Base-by-base conservation (phyloP, 1,140 invertebrate species). In the Ridgeia piscesae region DNA sequence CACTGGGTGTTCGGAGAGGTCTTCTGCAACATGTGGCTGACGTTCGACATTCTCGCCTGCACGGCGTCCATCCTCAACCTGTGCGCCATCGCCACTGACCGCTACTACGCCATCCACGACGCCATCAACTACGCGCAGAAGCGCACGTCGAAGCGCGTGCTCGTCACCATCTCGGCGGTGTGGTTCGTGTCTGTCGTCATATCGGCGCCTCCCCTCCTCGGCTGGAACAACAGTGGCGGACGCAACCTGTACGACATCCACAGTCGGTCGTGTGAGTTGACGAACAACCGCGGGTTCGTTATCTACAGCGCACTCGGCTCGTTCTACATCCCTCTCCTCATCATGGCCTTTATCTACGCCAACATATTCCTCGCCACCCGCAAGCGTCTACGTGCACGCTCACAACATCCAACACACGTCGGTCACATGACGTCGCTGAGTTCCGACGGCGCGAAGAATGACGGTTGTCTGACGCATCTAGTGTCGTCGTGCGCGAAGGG, bases 101-200 rank as follows among this genome's bases (percentile, higher is more conserved):
- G 96, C 34, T 96, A 96, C 92, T 96, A 95, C 98, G 99, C 99
- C 11, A 99, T 99, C 91, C 99, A 98, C 0, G 99, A 99, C 95
- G 99, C 99, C 0, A 98, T 99, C 92, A 98, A 99, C 95, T 99
- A 99, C 96, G 98, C 99, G 6, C 98, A 99, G 95, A 99, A 99
- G 95, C 97, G 99, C 93, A 99, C 99, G 0, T 93, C 98, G n/a
- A 98, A 98, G 94, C 97, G 98, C 48, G 99, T 99, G 0, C 96
- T 99, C 9, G 96, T 97, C 11, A 98, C 99, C 95, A 99, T 99
- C 93, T 97, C 97, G 1, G 97, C 98, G 21, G 98, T 99, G 0
- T 99, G 99, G 99, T 95, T 98, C 0, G 96, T 99, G 8, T 99
- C 98, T 0, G 97, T 98, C 6, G 96, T 99, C 33, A 99, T 99